Base-by-base conservation (phyloP, 2,888 invertebrate genomes). In the Nemotelus nigrinus region DNA sequence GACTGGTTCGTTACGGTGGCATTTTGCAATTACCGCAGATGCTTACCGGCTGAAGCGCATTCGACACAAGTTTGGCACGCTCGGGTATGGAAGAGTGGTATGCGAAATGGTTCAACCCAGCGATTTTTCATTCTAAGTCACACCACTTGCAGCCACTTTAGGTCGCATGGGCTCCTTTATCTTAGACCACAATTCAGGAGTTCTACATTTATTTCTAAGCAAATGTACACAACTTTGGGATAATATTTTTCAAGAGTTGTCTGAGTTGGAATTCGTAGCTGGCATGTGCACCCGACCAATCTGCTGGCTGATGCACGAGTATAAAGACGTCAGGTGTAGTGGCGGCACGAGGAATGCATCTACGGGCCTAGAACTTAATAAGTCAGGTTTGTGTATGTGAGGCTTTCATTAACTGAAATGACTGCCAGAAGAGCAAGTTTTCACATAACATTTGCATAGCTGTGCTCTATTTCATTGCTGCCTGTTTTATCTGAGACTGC, bases 401-500 rank as follows among this genome's bases (percentile, higher is more conserved):
- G 65, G 39, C 44, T 55, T 76, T 76, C 76, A 76, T 53, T 65
- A 41, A 76, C 10, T 41, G 39, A n/a, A 64, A 76, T 76, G 65
- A 64, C 65, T 64, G 50, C 76, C 44, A 65, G 76, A 76, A 44
- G 65, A 76, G 65, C 76, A 76, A 76, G 65, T 76, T 76, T 76
- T 64, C 76, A 76, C 76, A 76, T 76, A 65, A 76, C 65, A 76
- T 76, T 76, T 76, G 76, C 76, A 76, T 76, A 76, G 64, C 25
- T 44, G 10, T 39, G 44, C 53, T 44, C 53, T 74, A 63, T 74
- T 60, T 76, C 64, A 76, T 76, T 76, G 53, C n/a, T 65, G 76
- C 55, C 76, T 53, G 55, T 44, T 76, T 76, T 76, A 76, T 76
- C 76, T 65, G 64, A 48, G 7, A 53, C 7, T 76, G 64, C 76